phyloP scores from a whole-genome alignment of 2,797 vertebrate genomes.

The Sebastiscus tertius region DNA sequence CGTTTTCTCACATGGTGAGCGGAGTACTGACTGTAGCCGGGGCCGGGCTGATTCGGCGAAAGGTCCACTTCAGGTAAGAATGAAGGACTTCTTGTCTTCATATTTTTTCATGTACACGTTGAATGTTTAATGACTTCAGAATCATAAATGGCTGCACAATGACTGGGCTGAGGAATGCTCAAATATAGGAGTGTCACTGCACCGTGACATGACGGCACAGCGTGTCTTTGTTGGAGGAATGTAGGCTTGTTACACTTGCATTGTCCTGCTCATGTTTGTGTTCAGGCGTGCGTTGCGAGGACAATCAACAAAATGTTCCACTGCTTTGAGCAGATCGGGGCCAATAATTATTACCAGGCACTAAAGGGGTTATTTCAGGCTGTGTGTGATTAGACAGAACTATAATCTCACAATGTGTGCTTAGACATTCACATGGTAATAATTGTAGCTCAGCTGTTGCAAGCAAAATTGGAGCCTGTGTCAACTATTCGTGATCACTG shows the following conservation, averaged over 20 bases:
- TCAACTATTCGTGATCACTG: neutral
- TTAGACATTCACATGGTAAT: neutral
- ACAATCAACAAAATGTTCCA: neutral
- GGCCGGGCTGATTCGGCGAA: conserved; percentile 70
- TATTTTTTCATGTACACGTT: neutral
- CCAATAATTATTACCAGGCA: neutral
- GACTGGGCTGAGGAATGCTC: neutral
- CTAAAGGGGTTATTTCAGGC: neutral
- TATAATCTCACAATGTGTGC: neutral
- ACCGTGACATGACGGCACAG: neutral
- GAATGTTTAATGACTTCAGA: neutral
- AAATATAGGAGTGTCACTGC: conserved; percentile 21
- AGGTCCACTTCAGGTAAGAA: conserved; percentile 68
- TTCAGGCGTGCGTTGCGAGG: neutral
- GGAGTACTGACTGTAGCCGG: conserved; percentile 74
- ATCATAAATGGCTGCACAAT: neutral
- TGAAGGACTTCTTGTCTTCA: neutral
- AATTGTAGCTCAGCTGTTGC: neutral
- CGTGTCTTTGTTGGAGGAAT: conserved; percentile 5
- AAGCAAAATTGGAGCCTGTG: neutral
- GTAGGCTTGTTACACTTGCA: neutral
- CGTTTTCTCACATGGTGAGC: conserved; percentile 64
- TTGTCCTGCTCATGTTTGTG: neutral
- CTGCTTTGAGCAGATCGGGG: neutral
- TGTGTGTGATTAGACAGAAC: neutral